phyloP scores from a whole-genome alignment of 2,797 vertebrate species.

The Acrocephalus scirpaceus region DNA sequence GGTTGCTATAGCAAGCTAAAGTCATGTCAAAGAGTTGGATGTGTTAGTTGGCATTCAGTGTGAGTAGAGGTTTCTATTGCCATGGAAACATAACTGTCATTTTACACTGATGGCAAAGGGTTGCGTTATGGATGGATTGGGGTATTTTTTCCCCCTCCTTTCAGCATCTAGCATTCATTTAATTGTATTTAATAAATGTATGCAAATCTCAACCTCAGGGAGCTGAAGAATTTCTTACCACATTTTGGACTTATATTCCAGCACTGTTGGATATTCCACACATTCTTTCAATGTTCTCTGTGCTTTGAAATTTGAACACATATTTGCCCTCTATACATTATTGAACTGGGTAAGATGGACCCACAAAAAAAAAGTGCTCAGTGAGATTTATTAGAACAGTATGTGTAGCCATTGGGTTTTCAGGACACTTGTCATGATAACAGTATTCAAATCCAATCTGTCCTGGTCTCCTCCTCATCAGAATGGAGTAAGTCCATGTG shows the following conservation, averaged over 20 bases:
- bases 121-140: neutral
- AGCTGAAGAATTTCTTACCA: neutral
- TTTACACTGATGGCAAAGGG: slow-evolving; percentile 3
- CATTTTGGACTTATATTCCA: neutral
- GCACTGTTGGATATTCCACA: neutral
- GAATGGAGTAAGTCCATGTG: rapidly evolving
- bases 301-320: neutral
- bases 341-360: neutral
- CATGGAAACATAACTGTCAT: slow-evolving; percentile 70
- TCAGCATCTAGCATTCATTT: neutral
- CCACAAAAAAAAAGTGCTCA: neutral
- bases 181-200: neutral
- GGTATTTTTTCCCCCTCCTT: neutral
- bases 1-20: slow-evolving; percentile 63
- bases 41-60: slow-evolving; percentile 61
- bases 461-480: neutral
- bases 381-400: neutral
- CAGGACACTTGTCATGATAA: neutral
- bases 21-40: slow-evolving; percentile 33
- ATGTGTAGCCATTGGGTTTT: neutral
- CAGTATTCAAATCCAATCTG: neutral
- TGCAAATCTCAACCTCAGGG: neutral
- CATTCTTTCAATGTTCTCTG: neutral
- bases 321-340: neutral
- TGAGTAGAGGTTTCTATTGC: slow-evolving; percentile 58